These are phyloP conservation scores for Cephus sareptanus DNA, from an alignment of 2,888 invertebrate genomes.

Conservation along the genomic window DNA sequence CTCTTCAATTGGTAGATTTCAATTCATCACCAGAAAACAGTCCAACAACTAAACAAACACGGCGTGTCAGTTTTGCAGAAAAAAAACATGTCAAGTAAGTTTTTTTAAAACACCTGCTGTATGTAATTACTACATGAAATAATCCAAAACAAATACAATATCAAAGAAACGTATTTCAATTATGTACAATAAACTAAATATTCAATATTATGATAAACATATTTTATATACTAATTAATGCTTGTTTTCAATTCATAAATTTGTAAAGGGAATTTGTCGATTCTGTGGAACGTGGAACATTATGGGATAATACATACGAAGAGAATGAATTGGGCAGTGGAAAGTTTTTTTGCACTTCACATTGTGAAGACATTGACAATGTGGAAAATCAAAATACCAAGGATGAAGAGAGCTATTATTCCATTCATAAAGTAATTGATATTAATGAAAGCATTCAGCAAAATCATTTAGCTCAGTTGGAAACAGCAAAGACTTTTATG, in stretches of 20 bases:
- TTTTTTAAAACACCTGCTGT: not conserved
- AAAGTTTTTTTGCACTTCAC: not conserved
- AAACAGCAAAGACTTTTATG: not conserved
- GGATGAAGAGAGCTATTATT: not conserved
- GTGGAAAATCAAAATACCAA: not conserved
- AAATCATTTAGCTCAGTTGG: not conserved
- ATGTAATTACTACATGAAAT: not conserved
- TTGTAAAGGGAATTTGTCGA: constrained; percentile 54
- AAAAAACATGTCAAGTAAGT: constrained; percentile 58
- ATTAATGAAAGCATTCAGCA: constrained; percentile 19
- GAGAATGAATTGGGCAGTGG: constrained; percentile 48
- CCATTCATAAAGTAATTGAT: not conserved
- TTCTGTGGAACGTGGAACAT: constrained; percentile 52
- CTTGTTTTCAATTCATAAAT: constrained; percentile 11
- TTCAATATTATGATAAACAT: not conserved
- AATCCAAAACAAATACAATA: no score
- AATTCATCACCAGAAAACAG: constrained; percentile 40
- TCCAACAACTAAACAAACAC: constrained; percentile 42
- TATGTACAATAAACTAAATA: not conserved
- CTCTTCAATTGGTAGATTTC: constrained; percentile 43
- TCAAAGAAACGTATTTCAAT: not conserved
- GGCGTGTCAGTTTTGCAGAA: constrained; percentile 59
- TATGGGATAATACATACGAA: constrained; percentile 58
- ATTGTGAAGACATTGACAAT: not conserved
- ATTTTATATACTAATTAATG: constrained; percentile 7